A percentile compares a stretch with the other conserved stretches of the same genome.
Conservation (phyloP, 2,113 vertebrate genomes). For the Pavo muticus region DNA sequence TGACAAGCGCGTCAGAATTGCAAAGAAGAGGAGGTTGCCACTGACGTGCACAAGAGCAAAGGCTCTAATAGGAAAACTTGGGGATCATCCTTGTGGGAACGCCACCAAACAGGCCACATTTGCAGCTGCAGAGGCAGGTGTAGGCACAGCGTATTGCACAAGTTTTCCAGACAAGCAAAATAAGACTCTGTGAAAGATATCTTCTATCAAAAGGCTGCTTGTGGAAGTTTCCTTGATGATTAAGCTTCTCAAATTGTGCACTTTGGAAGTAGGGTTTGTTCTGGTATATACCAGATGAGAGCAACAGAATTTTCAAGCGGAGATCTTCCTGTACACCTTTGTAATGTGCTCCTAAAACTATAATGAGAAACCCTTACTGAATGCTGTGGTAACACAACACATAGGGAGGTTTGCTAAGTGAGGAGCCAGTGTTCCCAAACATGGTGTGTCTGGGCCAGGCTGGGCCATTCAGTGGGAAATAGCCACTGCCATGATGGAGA, state of each 20-base stretch:
- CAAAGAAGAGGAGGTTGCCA: neutral
- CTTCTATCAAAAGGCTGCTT: neutral
- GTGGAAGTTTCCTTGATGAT: neutral
- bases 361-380: constrained; percentile 49
- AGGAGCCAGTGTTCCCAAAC: constrained; percentile 59
- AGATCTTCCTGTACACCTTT: constrained; percentile 29
- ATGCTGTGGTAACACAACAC: constrained; percentile 51
- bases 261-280: constrained; percentile 49
- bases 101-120: neutral
- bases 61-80: neutral
- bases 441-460: neutral
- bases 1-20: neutral
- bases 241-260: constrained; percentile 18
- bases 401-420: constrained; percentile 48
- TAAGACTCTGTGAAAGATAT: neutral
- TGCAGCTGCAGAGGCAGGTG: neutral
- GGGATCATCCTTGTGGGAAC: neutral
- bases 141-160: neutral
- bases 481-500: too few relatives aligned
- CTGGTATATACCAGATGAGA: neutral
- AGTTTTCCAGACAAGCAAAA: neutral
- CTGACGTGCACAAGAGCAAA: neutral
- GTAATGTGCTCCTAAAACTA: constrained; percentile 53
- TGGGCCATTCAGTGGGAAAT: too few relatives aligned
- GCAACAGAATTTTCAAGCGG: constrained; percentile 26